Base-by-base conservation (phyloP, 1,140 invertebrate species). In the Drosophila chauvacae region DNA sequence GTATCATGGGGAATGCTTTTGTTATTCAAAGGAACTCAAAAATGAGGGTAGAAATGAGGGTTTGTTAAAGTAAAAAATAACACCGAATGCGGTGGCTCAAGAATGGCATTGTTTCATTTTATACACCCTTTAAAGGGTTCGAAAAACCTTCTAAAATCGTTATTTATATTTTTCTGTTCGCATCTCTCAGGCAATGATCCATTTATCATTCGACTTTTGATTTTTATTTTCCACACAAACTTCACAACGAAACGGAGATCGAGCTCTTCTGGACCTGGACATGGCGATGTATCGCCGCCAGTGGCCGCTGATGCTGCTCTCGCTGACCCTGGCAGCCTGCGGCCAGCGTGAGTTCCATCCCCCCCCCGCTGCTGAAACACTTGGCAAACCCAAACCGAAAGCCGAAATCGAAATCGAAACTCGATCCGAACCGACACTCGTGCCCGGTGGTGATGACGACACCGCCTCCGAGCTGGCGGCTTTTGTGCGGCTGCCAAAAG, bases 401-500 rank as follows among this genome's bases (percentile, higher is more conserved):
- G 26, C 26, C 26, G 26, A 26, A 26, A 1, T 23, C 9, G 11
- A 50, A 16, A 23, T 37, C 18, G 37, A 33, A 35, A 7, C 3
- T 5, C 20, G 16, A 42, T 5, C 16, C 30, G 53, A 39, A 11
- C 14, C 26, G 7, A 14, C n/a, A 16, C 1, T 4, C 6, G 1
- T 39, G 3, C 13, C 63, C 41, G 68, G n/a, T 14, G 23, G 9
- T 6, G 11, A 28, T 26, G 23, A 26, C 23, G 2, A 10, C 7
- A 2, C 14, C 41, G 1, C 13, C 14, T 20, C 3, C 3, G 14
- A 13, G 3, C 11, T 16, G 10, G n/a, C n/a, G 11, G 14, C 62
- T 7, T 77, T 69, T 3, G 57, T 69, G 6, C 60, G 76, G 11
- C 48, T 60, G 20, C 74, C 80, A 1, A 84, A 81, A 10, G 63